Conservation (phyloP, 2,113 vertebrate species). For the Malurus cyaneus region DNA sequence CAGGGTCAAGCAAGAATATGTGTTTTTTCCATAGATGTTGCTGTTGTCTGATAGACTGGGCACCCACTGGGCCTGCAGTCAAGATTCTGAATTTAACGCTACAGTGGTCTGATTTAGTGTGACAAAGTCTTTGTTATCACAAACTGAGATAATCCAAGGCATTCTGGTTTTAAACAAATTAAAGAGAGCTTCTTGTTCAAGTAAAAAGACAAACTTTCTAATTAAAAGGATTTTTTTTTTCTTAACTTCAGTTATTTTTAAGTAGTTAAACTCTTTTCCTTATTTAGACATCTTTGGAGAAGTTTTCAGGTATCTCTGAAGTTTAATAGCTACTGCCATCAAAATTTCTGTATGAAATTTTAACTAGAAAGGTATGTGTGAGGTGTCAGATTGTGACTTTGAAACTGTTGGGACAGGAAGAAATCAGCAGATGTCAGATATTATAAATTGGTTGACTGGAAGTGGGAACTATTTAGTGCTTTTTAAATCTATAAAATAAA, state of each 20-base stretch:
- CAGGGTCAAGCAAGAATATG: background rate
- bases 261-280: background rate
- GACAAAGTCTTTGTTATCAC: background rate
- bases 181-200: background rate
- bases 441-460: background rate
- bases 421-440: background rate
- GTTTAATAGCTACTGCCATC: fast-evolving
- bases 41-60: background rate
- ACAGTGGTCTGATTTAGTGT: background rate
- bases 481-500: background rate
- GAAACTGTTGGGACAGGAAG: background rate
- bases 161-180: background rate
- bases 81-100: background rate
- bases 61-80: background rate
- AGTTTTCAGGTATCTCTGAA: background rate
- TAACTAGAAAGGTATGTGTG: background rate
- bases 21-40: background rate
- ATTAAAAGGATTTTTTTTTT: background rate
- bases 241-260: background rate
- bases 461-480: background rate
- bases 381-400: background rate
- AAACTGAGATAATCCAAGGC: background rate
- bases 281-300: background rate
- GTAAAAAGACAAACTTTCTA: background rate
- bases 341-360: background rate